These are phyloP conservation scores for Drosophila merina DNA, from an alignment of 2,888 invertebrate genomes.

Conservation along the genomic window DNA sequence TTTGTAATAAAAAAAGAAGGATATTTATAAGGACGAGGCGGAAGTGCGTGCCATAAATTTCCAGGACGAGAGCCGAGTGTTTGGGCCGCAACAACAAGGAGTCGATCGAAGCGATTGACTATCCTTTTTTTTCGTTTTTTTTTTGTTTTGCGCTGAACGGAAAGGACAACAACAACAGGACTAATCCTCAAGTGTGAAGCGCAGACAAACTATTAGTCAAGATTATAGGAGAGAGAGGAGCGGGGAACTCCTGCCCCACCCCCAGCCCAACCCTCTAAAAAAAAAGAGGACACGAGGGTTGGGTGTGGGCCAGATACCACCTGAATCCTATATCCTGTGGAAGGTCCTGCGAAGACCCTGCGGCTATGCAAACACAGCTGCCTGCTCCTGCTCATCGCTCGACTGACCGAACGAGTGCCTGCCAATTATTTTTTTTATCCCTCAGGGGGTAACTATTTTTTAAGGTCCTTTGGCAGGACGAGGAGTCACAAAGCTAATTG, in stretches of 20 bases:
- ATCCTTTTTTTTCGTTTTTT: not conserved
- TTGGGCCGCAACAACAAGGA: constrained; percentile 62
- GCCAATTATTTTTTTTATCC: constrained; percentile 50
- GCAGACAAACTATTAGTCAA: constrained; percentile 81
- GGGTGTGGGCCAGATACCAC: constrained; percentile 19
- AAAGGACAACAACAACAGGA: constrained; percentile 60
- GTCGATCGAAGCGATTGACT: constrained; percentile 23
- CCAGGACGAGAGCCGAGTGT: constrained; percentile 65
- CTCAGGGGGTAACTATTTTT: not conserved
- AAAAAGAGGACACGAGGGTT: not conserved
- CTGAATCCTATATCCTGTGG: constrained; percentile 17
- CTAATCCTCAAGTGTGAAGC: constrained; percentile 78
- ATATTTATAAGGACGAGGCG: constrained; percentile 59
- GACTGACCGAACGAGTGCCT: constrained; percentile 24
- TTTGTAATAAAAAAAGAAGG: constrained; percentile 54
- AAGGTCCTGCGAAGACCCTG: not conserved
- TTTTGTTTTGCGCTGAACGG: constrained; percentile 12
- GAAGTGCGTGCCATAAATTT: constrained; percentile 82
- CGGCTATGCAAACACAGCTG: constrained; percentile 73
- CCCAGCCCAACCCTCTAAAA: not conserved
- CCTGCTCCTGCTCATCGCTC: constrained; percentile 35
- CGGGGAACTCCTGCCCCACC: not conserved
- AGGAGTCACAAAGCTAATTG: too few species aligned
- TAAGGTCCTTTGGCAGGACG: not conserved
- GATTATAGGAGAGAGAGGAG: constrained; percentile 58